Conservation (phyloP, 2,888 invertebrate genomes). For the Altica lythri region DNA sequence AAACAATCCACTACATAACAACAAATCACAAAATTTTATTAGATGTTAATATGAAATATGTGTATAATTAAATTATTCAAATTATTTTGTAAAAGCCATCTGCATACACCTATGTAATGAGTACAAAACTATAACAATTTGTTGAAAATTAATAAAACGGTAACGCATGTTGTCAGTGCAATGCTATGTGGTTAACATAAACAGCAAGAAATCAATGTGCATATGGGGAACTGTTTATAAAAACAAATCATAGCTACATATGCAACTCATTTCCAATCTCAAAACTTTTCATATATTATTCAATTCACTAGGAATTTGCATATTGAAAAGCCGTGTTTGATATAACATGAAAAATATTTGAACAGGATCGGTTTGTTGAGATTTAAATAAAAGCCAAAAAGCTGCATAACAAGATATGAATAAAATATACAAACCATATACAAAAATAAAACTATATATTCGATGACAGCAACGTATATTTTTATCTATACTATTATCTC, state of each 20-base stretch:
- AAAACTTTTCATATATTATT: constrained; percentile 28
- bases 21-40: too few relatives aligned
- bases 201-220: constrained; percentile 12
- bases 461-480: too few relatives aligned
- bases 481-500: too few relatives aligned
- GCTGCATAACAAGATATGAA: not conserved
- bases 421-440: not conserved
- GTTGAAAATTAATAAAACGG: too few relatives aligned
- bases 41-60: too few relatives aligned
- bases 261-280: constrained; percentile 22
- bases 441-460: too few relatives aligned
- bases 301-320: constrained; percentile 31
- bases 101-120: too few relatives aligned
- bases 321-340: constrained; percentile 30
- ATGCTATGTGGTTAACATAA: constrained; percentile 5
- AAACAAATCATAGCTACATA: constrained; percentile 17
- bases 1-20: too few relatives aligned
- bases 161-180: not conserved
- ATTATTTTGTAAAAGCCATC: too few relatives aligned
- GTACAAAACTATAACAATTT: too few relatives aligned
- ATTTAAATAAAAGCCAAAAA: constrained; percentile 31
- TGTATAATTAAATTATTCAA: too few relatives aligned
- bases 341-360: constrained; percentile 34
- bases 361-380: constrained; percentile 25
- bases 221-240: not conserved